Conservation (phyloP, 2,888 invertebrate species). For the Hypercompe scribonia region DNA sequence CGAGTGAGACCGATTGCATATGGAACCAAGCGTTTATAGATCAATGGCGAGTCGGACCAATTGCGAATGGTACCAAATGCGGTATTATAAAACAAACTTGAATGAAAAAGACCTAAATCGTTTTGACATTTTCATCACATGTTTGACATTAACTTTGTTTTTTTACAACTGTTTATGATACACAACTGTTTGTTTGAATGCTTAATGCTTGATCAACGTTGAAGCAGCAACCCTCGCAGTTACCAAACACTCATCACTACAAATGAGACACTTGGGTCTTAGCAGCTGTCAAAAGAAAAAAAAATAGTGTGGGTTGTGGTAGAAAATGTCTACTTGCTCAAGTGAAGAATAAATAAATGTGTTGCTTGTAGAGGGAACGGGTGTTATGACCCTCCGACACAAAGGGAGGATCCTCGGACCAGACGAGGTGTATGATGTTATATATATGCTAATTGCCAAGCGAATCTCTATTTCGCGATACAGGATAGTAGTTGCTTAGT, state of each 20-base stretch:
- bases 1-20: no score
- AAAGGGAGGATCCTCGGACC: no score
- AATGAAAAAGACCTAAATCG: not conserved
- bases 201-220: not conserved
- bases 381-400: no score
- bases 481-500: no score
- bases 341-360: not conserved
- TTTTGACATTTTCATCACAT: not conserved
- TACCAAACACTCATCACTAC: constrained; percentile 7
- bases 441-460: no score
- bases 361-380: no score
- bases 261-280: constrained; percentile 16
- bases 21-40: no score
- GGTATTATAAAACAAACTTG: no score
- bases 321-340: not conserved
- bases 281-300: constrained; percentile 14
- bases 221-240: not conserved
- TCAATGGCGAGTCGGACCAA: not conserved
- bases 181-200: not conserved
- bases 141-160: not conserved
- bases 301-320: not conserved
- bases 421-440: no score
- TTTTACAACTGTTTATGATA: not conserved
- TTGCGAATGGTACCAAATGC: not conserved
- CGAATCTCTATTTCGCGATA: no score